phyloP scores from a whole-genome alignment of 35 echinoderm and acorn worm species.

The Patiria miniata region DNA sequence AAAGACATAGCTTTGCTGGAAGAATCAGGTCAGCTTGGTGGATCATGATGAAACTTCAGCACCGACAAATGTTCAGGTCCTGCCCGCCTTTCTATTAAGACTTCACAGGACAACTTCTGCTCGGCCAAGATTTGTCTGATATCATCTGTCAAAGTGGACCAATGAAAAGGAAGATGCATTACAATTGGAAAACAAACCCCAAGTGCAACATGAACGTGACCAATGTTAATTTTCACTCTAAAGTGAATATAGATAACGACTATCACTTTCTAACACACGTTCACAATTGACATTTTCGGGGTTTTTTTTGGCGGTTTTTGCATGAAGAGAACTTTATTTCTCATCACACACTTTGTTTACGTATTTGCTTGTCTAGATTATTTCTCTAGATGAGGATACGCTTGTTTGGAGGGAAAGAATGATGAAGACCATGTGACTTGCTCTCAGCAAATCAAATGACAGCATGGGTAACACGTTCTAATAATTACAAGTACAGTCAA shows the following conservation, averaged over 20 bases:
- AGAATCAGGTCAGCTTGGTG: neutral
- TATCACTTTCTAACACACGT: neutral
- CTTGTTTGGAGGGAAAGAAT: too few relatives aligned
- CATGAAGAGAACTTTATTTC: neutral
- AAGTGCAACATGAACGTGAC: neutral
- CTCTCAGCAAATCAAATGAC: too few relatives aligned
- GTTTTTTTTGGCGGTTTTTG: neutral
- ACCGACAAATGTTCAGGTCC: constrained; percentile 80
- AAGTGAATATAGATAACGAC: neutral
- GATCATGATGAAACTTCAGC: constrained; percentile 71
- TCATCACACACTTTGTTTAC: too few relatives aligned
- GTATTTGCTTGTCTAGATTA: too few relatives aligned
- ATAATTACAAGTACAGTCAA: too few relatives aligned
- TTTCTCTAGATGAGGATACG: too few relatives aligned
- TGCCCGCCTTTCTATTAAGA: constrained; percentile 65
- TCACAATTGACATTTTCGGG: neutral
- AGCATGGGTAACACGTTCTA: too few relatives aligned
- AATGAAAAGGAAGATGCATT: neutral
- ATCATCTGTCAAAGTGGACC: constrained; percentile 49
- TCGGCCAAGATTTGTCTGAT: constrained; percentile 41
- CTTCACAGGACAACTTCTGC: constrained; percentile 44
- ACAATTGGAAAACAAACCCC: neutral
- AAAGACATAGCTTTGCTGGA: neutral
- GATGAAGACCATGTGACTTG: too few relatives aligned
- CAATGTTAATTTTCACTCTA: neutral